Evolutionary conservation across 2,113 vertebrate genomes (phyloP), one percentile per base, ranked within the genome.

Genomic region (Ranitomeya variabilis): DNA sequence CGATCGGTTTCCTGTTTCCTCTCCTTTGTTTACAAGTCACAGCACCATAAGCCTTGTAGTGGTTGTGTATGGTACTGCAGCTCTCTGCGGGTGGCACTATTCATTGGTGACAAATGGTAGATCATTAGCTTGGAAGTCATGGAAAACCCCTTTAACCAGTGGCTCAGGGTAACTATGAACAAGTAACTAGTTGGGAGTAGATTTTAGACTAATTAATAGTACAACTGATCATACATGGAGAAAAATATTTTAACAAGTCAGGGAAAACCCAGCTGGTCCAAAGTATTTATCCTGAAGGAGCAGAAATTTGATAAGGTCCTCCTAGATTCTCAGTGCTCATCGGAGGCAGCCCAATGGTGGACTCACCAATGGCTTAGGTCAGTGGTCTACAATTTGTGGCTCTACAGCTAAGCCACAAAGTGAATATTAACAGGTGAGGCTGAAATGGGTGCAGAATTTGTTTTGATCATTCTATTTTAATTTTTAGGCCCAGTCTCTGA

Each of bases 401-500:
- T n/a, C 3, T 16, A 11, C 3, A 31, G 19, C 67, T 71, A 23
- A 31, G 67, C 12, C 12, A 26, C 23, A 26, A 71, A 3, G 26
- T 26, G 10, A 7, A 45, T 31, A 74, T 15, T 7, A 74, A 2
- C 45, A 37, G 37, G 8, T 69, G 2, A 69, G 7, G 5, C n/a
- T 6, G 18, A 45, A 37, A 71, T 76, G 31, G 18, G 7, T 11
- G 37, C 19, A 76, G 9, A 52, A 52, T 3, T 31, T 15, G 26
- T 7, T 74, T 13, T 67, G 21, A 23, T 10, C 16, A 16, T 37
- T 7, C 91, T 86, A 7, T 60, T 73, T 60, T 89, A 88, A 55
- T 67, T 62, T 90, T 89, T 87, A 97, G 96, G 90, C 96, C 83
- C 81, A 45, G 0, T 91, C 94, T 37, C 91, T 93, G 1, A 91